Conservation (phyloP, 2,888 invertebrate species). For the Saturnia japonica region DNA sequence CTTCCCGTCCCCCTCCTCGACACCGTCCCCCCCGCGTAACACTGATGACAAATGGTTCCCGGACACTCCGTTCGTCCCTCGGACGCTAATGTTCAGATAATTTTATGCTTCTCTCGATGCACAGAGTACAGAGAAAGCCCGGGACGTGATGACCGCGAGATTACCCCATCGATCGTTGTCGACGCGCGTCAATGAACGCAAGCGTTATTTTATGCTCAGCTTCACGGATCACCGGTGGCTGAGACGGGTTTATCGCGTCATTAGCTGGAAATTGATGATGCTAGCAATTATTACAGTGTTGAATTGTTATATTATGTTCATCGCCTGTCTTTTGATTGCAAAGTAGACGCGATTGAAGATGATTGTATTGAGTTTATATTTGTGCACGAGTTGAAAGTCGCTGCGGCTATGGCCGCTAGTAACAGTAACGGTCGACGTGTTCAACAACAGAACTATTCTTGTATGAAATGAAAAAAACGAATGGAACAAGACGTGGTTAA, state of each 20-base stretch:
- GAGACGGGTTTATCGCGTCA: conserved; percentile 63
- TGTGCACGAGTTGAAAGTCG: conserved; percentile 4
- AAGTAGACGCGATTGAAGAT: not conserved
- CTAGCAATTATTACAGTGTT: conserved; percentile 37
- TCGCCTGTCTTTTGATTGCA: conserved; percentile 11
- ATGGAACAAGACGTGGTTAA: conserved; percentile 64
- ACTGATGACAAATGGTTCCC: conserved; percentile 81
- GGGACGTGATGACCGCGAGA: conserved; percentile 72
- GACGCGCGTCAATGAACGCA: conserved; percentile 71
- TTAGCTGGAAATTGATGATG: conserved; percentile 59
- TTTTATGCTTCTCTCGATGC: conserved; percentile 74
- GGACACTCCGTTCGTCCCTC: conserved; percentile 63
- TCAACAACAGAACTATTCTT: conserved; percentile 42
- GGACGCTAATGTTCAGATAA: conserved; percentile 77
- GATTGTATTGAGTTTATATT: not conserved
- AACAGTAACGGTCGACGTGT: conserved; percentile 41
- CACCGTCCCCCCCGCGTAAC: conserved; percentile 42
- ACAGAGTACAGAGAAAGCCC: conserved; percentile 66
- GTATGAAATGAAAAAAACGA: conserved; percentile 48
- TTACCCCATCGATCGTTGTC: conserved; percentile 68
- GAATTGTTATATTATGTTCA: conserved; percentile 31
- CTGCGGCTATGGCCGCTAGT: conserved; percentile 18
- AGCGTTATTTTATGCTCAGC: conserved; percentile 65
- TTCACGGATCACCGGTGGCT: conserved; percentile 63
- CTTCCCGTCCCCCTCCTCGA: conserved; percentile 55